A percentile compares a stretch with the other conserved stretches of the same genome.
These are phyloP conservation scores for Drosophila basisetae DNA, from an alignment of 2,888 invertebrate genomes.

Conservation along the genomic window DNA sequence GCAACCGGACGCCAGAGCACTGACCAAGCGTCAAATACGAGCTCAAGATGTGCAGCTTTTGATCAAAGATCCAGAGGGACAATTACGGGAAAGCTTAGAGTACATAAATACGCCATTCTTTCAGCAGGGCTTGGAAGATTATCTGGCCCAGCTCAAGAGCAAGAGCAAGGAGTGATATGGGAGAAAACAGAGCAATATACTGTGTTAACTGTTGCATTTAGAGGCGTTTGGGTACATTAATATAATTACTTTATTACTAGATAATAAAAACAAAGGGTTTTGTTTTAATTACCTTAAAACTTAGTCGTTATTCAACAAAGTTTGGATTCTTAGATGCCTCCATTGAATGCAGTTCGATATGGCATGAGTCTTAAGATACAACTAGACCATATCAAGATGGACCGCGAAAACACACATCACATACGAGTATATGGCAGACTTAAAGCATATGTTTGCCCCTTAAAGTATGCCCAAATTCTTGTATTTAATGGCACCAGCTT, in stretches of 20 bases:
- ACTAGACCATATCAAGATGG: no score
- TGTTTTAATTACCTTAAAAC: constrained; percentile 1
- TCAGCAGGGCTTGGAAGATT: constrained; percentile 86
- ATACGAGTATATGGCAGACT: no score
- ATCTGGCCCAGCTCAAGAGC: constrained; percentile 31
- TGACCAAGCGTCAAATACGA: constrained; percentile 87
- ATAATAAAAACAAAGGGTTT: constrained; percentile 2
- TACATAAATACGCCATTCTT: constrained; percentile 88
- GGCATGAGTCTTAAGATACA: no score
- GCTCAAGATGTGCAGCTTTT: constrained; percentile 86
- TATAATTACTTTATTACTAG: not conserved
- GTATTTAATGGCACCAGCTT: no score
- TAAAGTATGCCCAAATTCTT: not conserved
- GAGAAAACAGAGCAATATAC: constrained; percentile 32
- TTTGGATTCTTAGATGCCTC: not conserved
- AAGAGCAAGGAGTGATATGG: constrained; percentile 25
- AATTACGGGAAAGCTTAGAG: constrained; percentile 88
- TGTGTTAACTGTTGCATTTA: constrained; percentile 43
- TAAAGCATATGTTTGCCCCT: not conserved
- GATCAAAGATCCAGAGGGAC: constrained; percentile 87
- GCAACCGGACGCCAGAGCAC: constrained; percentile 87
- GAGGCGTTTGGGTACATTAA: constrained; percentile 4
- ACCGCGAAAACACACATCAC: no score
- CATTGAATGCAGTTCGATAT: not conserved
- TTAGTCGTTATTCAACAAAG: not conserved